Evolutionary conservation across 2,888 invertebrate species (phyloP), one percentile per base, ranked within the genome.

Genomic region (Nomada lathburiana): DNA sequence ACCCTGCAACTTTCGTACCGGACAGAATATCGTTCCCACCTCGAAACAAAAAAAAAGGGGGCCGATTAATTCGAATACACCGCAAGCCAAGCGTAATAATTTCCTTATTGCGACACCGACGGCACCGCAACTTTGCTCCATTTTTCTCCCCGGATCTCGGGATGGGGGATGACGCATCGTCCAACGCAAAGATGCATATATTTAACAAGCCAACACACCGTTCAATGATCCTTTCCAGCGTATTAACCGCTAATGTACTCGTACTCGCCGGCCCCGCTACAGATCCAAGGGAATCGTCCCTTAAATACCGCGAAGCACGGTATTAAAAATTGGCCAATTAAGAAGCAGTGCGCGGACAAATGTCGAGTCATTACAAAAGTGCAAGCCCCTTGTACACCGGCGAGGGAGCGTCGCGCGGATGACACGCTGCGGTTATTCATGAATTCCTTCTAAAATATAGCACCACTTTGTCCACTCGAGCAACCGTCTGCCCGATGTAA

Each of bases 401-500:
- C 62, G 64, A 47, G 65, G 63, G 74, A 53, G 65, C 67, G 80
- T 79, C 83, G 69, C 60, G 5, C 47, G 68, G 79, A 53, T 77
- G 84, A 80, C 86, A 71, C 70, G 77, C 11, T 70, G 55, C 65
- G 77, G 86, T 87, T 84, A 76, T 52, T 82, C 84, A 67, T 64
- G 86, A 85, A 88, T 86, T 80, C 88, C 77, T 76, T 69, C 78
- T 86, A 73, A 88, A 85, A 78, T 88, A 88, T 85, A 74, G 83
- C 80, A 82, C 76, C 87, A 88, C 87, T 87, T 87, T 88, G 87
- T 82, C 84, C 86, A 71, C 62, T 23, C 74, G 73, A 60, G 69
- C 82, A 78, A 78, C 76, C 76, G 86, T 81, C 79, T 74, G 84
- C 82, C 84, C 81, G 75, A 36, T 63, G 82, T 86, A 87, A 87